Evolutionary conservation across 2,113 vertebrate genomes (phyloP), one percentile per base, ranked within the genome.

Genomic region (Chauna torquata): DNA sequence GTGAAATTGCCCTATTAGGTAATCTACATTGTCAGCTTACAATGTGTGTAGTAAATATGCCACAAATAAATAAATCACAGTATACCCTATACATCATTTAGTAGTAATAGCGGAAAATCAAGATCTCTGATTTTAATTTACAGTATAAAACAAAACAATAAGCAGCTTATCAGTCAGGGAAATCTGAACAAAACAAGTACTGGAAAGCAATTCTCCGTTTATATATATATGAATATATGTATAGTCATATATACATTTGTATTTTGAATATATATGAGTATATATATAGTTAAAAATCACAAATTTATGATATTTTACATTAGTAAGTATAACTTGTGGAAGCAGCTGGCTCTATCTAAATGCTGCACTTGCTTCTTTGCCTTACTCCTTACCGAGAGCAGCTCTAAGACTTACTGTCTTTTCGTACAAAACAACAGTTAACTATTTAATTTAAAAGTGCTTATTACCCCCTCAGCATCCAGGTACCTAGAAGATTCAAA

Each of bases 41-140:
- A 81, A 59, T 38, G 14, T 79, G 38, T 71, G 72, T 62, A 62
- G 72, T 71, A 86, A 75, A 82, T 86, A 84, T 5, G 12, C 14
- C 86, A 65, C 52, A 52, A 52, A 96, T 55, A 94, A 92, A 92
- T 86, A 96, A 86, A 93, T 84, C 90, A 94, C 77, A 84, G 65
- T 86, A 86, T 77, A 77, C 4, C 24, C 64, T 80, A 80, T 30
- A 66, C 14, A 65, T 86, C 16, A 90, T 77, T 90, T 74, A 49
- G 16, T 68, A 93, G 54, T 57, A 90, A 82, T 12, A 88, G 57
- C 27, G 71, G 59, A 86, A 68, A 12, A 61, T 85, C 44, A 45
- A 12, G 58, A 69, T 57, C 25, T 92, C 66, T 74, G 38, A 64
- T 91, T 89, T 92, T 77, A 64, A 94, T 82, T 85, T 94, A 93